phyloP scores from a whole-genome alignment of 2,888 invertebrate species.

The Physocephala rufipes region DNA sequence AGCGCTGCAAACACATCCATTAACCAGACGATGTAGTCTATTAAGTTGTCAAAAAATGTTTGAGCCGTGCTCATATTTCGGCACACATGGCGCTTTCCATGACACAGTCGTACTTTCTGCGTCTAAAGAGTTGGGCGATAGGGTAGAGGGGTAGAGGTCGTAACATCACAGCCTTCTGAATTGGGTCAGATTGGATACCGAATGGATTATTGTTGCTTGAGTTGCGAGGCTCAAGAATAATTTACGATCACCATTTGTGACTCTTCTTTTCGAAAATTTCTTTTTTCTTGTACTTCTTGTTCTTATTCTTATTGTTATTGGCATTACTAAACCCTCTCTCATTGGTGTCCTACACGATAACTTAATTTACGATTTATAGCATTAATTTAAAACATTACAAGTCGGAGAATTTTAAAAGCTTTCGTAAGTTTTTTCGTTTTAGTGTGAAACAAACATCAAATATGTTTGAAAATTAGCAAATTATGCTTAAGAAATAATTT shows the following conservation, averaged over 20 bases:
- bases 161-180: conserved; percentile 8
- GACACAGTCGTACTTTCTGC: not conserved
- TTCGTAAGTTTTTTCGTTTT: too few relatives aligned
- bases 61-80: conserved; percentile 21
- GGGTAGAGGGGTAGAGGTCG: conserved; percentile 2
- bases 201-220: not conserved
- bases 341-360: too few relatives aligned
- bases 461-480: too few relatives aligned
- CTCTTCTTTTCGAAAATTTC: not conserved
- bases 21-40: conserved; percentile 40
- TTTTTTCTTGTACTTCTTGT: not conserved
- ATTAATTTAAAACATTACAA: too few relatives aligned
- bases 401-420: too few relatives aligned
- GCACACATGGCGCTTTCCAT: conserved; percentile 34
- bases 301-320: too few relatives aligned
- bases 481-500: too few relatives aligned
- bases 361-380: too few relatives aligned
- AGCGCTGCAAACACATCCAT: conserved; percentile 39
- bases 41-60: conserved; percentile 44
- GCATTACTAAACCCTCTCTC: too few relatives aligned
- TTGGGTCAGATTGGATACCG: conserved; percentile 17
- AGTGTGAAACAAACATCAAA: too few relatives aligned
- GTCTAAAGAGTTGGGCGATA: too few relatives aligned
- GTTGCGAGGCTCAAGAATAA: not conserved
- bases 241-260: conserved; percentile 5